These are phyloP conservation scores for Amphiprion percula DNA, from an alignment of 2,113 vertebrate genomes.

Conservation along the genomic window DNA sequence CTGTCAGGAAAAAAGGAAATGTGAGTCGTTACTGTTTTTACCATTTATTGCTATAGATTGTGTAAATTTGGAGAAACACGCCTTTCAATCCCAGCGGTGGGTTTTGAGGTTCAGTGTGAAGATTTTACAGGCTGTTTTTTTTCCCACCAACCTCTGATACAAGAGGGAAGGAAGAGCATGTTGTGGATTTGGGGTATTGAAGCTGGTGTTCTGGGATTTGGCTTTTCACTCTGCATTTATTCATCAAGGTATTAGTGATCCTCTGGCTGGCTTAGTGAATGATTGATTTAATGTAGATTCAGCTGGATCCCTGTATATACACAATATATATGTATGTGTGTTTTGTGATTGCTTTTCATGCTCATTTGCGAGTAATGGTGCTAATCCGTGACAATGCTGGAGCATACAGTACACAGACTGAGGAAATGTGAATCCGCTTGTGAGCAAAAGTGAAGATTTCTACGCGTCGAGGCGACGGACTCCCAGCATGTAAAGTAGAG, in stretches of 20 bases:
- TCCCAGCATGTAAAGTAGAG: slow-evolving; percentile 13
- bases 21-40: too few relatives aligned
- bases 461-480: not conserved
- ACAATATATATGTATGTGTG: slow-evolving; percentile 2
- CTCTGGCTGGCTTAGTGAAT: slow-evolving; percentile 50
- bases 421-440: not conserved
- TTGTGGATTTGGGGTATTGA: slow-evolving; percentile 31
- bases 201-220: slow-evolving; percentile 56
- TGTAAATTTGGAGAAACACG: too few relatives aligned
- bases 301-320: slow-evolving; percentile 35
- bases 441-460: not conserved
- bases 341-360: slow-evolving; percentile 42
- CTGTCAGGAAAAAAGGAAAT: too few relatives aligned
- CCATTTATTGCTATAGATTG: too few relatives aligned
- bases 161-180: slow-evolving; percentile 26
- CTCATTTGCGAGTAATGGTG: slow-evolving; percentile 43
- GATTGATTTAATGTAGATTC: slow-evolving; percentile 60
- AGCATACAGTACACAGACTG: slow-evolving; percentile 36
- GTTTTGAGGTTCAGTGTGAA: not conserved
- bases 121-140: slow-evolving; percentile 16
- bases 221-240: slow-evolving; percentile 67
- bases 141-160: not conserved
- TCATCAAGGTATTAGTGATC: slow-evolving; percentile 68
- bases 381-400: slow-evolving; percentile 58
- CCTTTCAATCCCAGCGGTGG: too few relatives aligned